A percentile compares a stretch with the other conserved stretches of the same genome.
phyloP scores from a whole-genome alignment of 2,888 invertebrate species.

The Allolobophora icterica region DNA sequence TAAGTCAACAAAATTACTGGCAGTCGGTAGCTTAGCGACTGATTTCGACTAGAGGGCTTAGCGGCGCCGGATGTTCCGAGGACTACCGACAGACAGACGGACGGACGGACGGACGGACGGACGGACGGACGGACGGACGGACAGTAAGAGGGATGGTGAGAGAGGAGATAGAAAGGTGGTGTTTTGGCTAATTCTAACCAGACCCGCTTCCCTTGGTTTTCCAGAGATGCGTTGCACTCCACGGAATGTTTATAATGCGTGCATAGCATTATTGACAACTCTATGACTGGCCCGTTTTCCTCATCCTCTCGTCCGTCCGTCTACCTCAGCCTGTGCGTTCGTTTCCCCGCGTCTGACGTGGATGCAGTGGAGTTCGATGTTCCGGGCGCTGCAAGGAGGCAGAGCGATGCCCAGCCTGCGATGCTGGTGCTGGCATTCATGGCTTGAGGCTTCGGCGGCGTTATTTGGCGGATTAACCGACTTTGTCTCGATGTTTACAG shows the following conservation, averaged over 20 bases:
- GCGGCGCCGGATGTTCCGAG: too few species aligned
- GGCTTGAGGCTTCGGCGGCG: neutral
- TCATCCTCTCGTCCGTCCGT: neutral
- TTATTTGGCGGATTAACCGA: neutral
- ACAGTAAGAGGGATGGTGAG: neutral
- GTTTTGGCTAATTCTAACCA: neutral
- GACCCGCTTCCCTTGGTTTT: neutral
- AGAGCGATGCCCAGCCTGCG: neutral
- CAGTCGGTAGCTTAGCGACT: too few species aligned
- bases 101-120: too few species aligned
- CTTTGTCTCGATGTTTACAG: neutral
- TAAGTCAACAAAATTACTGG: too few species aligned
- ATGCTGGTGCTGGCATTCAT: neutral
- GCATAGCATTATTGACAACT: constrained; percentile 6
- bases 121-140: too few species aligned
- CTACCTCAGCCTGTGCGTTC: neutral
- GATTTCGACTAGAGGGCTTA: too few species aligned
- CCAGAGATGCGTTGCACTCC: neutral
- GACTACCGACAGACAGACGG: neutral
- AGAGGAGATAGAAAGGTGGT: neutral
- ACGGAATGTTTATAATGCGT: neutral
- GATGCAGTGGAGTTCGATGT: neutral
- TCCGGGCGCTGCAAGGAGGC: neutral
- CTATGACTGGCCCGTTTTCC: neutral
- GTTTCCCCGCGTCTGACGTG: neutral